Base-by-base conservation (phyloP, 1,140 invertebrate species). In the Trachymyrmex septentrionalis region DNA sequence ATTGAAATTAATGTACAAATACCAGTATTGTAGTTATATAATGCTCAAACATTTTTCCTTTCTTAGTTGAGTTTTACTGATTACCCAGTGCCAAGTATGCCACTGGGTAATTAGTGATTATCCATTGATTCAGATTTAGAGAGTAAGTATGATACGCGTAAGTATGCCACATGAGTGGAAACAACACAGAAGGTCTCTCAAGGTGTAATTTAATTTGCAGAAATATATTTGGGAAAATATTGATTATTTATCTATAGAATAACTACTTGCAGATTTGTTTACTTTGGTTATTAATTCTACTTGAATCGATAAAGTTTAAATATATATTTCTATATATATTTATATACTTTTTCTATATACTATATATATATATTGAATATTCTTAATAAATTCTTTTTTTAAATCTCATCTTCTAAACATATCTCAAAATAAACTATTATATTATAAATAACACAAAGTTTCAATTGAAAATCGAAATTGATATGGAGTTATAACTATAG, bases 181-280 rank as follows among this genome's bases (percentile, higher is more conserved):
- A 48, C 48, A 30, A 24, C 38, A 24, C 38, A 27, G 9, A 30
- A 78, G n/a, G n/a, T n/a, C n/a, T 77, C 24, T 63, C 6, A 12
- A 48, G 27, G 67, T 21, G 12, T 55, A 69, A 80, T 55, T 69
- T 55, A 55, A 69, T 80, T 53, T 69, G n/a, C n/a, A 19, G 27
- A 53, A 53, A 38, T 19, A 38, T 38, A 67, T 67, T n/a, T 10
- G 38, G 27, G 55, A 64, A 64, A 78, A 50, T 38, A 19, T 38
- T 38, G 3, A 19, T 61, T 61, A 34, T 66, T 80, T 27, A 44
- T 34, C 10, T 53, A 27, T 30, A 61, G 19, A 50, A 64, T 44
- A 19, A 21, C 21, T 4, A 57, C 38, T 48, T 34, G 67, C 16
- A 53, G n/a, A 48, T 53, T 21, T 30, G 44, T 14, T 69, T 9